Percentiles rank a stretch among this genome's conserved stretches.
phyloP scores from a whole-genome alignment of 2,888 invertebrate species.

The Entomobrya multifasciata region DNA sequence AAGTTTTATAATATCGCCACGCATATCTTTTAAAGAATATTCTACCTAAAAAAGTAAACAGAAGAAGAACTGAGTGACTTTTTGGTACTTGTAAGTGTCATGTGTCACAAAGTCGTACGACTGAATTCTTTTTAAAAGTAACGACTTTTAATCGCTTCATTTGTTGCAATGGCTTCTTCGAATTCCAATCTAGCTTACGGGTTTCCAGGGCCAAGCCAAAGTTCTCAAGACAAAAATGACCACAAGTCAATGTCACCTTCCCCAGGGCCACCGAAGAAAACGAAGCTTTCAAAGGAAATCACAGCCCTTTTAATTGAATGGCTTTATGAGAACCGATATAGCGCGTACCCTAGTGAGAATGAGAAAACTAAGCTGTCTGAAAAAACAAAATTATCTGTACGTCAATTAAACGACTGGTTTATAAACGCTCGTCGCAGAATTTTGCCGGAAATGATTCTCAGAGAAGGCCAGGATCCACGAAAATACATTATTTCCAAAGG shows the following conservation, averaged over 20 bases:
- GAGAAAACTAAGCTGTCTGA: constrained; percentile 93
- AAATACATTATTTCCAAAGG: constrained; percentile 96
- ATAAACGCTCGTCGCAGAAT: constrained; percentile 96
- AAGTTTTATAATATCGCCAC: too few species aligned
- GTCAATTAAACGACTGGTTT: constrained; percentile 96
- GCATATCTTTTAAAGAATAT: too few species aligned
- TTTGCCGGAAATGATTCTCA: constrained; percentile 94
- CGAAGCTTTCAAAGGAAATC: constrained; percentile 90
- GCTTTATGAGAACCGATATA: constrained; percentile 95
- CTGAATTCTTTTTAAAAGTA: too few species aligned
- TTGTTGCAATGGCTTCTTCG: constrained; percentile 63
- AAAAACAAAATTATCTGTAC: constrained; percentile 92
- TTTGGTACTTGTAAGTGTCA: too few species aligned
- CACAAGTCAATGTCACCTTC: constrained; percentile 59
- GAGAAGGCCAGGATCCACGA: constrained; percentile 93
- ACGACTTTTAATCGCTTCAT: too few species aligned
- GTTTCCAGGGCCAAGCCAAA: constrained; percentile 65
- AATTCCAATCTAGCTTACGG: constrained; percentile 56
- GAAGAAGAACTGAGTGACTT: too few species aligned
- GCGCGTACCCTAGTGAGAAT: constrained; percentile 96
- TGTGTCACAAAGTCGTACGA: too few species aligned
- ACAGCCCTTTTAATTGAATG: constrained; percentile 95
- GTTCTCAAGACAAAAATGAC: constrained; percentile 61
- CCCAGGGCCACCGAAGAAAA: constrained; percentile 76
- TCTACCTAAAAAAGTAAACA: too few species aligned